phyloP scores from a whole-genome alignment of 2,113 vertebrate genomes.

The Cavia porcellus region DNA sequence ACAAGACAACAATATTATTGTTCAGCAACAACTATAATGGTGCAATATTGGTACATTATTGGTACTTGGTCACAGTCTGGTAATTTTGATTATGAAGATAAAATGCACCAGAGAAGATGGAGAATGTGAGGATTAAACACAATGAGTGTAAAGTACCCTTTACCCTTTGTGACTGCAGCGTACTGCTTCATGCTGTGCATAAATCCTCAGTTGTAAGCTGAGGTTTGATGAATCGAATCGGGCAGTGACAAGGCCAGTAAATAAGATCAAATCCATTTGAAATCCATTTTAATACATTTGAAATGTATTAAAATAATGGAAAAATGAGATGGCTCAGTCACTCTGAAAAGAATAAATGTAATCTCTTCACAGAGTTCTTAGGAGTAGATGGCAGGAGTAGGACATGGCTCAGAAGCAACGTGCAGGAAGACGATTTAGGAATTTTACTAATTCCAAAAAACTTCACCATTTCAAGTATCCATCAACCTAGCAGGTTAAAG shows the following conservation, averaged over 20 bases:
- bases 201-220: not conserved
- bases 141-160: not conserved
- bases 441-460: not conserved
- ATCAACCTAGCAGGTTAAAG: not conserved
- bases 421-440: not conserved
- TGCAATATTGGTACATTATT: not conserved
- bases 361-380: not conserved
- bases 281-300: not conserved
- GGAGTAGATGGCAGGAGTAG: not conserved
- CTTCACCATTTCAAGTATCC: not conserved
- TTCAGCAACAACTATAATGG: not conserved
- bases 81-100: not conserved
- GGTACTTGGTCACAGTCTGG: not conserved
- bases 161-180: not conserved
- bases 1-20: not conserved
- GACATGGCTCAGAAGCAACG: not conserved
- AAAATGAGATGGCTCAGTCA: not conserved
- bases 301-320: not conserved
- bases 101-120: not conserved
- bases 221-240: not conserved
- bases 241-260: not conserved
- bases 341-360: not conserved
- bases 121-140: not conserved
- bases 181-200: not conserved
- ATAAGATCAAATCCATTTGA: not conserved